Evolutionary conservation across 2,888 invertebrate genomes (phyloP).

Genomic region (Malthinus seriepunctatus): DNA sequence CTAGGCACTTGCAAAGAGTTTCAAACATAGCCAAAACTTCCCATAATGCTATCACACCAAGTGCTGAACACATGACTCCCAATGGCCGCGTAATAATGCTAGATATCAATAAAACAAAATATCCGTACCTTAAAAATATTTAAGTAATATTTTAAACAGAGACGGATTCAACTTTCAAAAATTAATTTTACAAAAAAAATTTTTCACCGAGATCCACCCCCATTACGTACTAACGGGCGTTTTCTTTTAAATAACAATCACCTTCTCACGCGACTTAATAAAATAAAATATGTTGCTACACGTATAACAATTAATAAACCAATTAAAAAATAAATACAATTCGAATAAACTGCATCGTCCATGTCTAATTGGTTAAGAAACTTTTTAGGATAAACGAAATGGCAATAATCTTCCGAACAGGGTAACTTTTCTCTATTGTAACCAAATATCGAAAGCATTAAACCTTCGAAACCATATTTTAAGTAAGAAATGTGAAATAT

Average conservation of each 20-base stretch:
- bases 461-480: constrained; percentile 86
- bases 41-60: background rate
- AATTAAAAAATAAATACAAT: constrained; percentile 68
- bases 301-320: constrained; percentile 66
- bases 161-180: background rate
- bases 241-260: background rate
- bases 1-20: background rate
- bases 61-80: constrained; percentile 2
- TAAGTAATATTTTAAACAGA: background rate
- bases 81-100: background rate
- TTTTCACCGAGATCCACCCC: too few relatives aligned
- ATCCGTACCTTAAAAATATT: background rate
- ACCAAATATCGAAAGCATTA: constrained; percentile 81
- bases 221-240: too few relatives aligned
- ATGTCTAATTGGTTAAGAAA: constrained; percentile 79
- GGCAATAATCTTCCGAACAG: constrained; percentile 78
- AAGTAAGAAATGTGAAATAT: constrained; percentile 86
- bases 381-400: constrained; percentile 68
- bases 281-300: constrained; percentile 66
- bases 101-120: too few relatives aligned
- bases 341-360: constrained; percentile 66
- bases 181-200: too few relatives aligned
- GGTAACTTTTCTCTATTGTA: constrained; percentile 73
- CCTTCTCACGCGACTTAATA: constrained; percentile 46
- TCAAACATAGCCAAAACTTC: background rate